phyloP scores from a whole-genome alignment of 2,888 invertebrate genomes.

The Hydraecia micacea region DNA sequence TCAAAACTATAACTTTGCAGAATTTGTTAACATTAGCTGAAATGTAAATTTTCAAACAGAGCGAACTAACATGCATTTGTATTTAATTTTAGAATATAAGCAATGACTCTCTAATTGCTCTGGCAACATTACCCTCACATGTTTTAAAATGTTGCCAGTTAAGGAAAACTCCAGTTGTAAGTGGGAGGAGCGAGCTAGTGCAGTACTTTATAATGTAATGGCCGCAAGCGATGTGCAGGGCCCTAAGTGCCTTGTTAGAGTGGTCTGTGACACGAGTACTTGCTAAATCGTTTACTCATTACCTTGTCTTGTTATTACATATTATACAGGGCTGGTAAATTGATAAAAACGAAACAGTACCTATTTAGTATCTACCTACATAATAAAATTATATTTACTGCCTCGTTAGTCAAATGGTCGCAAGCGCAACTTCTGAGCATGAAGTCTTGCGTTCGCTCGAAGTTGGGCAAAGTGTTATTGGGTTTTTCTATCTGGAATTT shows the following conservation, averaged over 20 bases:
- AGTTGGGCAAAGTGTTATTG: background rate
- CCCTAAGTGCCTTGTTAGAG: conserved; percentile 54
- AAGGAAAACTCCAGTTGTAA: conserved; percentile 45
- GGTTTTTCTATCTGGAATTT: background rate
- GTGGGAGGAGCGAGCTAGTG: conserved; percentile 52
- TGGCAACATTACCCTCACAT: conserved; percentile 13
- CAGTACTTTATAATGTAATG: conserved; percentile 43
- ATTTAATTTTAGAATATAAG: conserved; percentile 11
- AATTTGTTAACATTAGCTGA: background rate
- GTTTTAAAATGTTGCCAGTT: conserved; percentile 53
- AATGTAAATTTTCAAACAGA: background rate
- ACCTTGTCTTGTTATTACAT: conserved; percentile 45
- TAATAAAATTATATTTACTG: background rate
- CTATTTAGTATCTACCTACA: background rate
- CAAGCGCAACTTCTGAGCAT: background rate
- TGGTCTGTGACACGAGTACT: conserved; percentile 52
- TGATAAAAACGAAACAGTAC: conserved; percentile 6
- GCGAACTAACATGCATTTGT: background rate
- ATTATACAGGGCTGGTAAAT: conserved; percentile 34
- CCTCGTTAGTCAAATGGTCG: background rate
- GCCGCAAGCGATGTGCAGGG: conserved; percentile 43
- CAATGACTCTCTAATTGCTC: background rate
- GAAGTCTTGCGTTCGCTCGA: background rate
- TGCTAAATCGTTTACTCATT: conserved; percentile 57
- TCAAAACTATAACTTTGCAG: background rate